Percentiles rank a stretch among this genome's conserved stretches.
These are phyloP conservation scores for Germaria angustata DNA, from an alignment of 2,888 invertebrate species.

Conservation along the genomic window DNA sequence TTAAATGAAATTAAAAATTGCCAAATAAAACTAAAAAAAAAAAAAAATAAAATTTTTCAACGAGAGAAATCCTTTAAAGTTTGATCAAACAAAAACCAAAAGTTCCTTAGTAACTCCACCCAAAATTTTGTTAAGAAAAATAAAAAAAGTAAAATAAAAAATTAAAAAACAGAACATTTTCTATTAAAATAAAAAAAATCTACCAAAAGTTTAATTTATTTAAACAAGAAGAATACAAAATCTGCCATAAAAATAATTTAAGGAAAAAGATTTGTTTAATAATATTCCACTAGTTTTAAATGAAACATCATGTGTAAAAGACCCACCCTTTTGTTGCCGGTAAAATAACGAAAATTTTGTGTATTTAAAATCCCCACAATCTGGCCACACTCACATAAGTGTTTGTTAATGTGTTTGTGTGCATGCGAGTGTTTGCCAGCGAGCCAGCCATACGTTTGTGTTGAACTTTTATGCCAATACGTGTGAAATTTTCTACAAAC, in stretches of 20 bases:
- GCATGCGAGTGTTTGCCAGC: not conserved
- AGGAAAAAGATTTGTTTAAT: not conserved
- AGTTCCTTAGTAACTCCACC: slow-evolving; percentile 66
- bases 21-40: not conserved
- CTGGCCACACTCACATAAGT: slow-evolving; percentile 46
- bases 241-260: not conserved
- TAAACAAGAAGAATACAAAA: not conserved
- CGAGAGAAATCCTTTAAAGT: not conserved
- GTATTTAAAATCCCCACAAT: slow-evolving; percentile 52
- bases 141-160: not conserved
- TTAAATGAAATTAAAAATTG: not conserved
- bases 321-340: slow-evolving; percentile 55
- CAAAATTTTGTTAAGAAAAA: slow-evolving; percentile 31
- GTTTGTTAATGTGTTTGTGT: not conserved
- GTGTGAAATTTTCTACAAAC: slow-evolving; percentile 9
- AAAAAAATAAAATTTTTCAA: not conserved
- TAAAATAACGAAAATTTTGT: slow-evolving; percentile 46
- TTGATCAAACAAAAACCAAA: slow-evolving; percentile 23
- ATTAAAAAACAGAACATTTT: not conserved
- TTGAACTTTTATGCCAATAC: slow-evolving; percentile 7
- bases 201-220: too few species aligned
- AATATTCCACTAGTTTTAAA: not conserved
- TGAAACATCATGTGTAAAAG: slow-evolving; percentile 18
- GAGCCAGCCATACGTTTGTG: slow-evolving; percentile 32
- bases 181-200: not conserved